Evolutionary conservation across 2,113 vertebrate genomes (phyloP).

Genomic region (Gymnorhina tibicen): DNA sequence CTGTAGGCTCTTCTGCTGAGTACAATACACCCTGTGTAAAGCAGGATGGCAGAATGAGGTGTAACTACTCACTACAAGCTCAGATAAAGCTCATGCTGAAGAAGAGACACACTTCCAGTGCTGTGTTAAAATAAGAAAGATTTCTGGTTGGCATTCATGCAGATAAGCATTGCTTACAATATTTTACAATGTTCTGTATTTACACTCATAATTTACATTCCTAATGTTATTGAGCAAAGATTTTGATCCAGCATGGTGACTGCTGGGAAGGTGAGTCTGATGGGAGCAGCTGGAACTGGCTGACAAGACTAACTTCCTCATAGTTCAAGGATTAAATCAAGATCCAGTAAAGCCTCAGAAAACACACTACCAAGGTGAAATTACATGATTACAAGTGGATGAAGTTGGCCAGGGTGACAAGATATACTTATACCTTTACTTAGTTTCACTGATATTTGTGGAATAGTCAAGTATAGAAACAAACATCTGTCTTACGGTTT

Average conservation of each 20-base stretch:
- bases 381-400: background rate
- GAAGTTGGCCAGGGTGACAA: background rate
- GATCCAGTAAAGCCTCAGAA: background rate
- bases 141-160: background rate
- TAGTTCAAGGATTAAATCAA: background rate
- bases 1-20: background rate
- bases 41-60: background rate
- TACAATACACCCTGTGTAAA: background rate
- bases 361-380: background rate
- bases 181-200: background rate
- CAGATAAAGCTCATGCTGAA: background rate
- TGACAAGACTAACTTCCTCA: background rate
- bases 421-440: background rate
- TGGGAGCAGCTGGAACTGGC: background rate
- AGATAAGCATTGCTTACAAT: background rate
- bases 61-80: background rate
- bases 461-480: background rate
- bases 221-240: background rate
- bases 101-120: background rate
- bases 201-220: background rate
- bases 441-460: background rate
- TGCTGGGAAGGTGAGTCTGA: background rate
- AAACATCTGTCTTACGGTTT: background rate
- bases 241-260: background rate
- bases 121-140: background rate